phyloP scores from a whole-genome alignment of 1,140 invertebrate species.

The Berghia stephanieae region DNA sequence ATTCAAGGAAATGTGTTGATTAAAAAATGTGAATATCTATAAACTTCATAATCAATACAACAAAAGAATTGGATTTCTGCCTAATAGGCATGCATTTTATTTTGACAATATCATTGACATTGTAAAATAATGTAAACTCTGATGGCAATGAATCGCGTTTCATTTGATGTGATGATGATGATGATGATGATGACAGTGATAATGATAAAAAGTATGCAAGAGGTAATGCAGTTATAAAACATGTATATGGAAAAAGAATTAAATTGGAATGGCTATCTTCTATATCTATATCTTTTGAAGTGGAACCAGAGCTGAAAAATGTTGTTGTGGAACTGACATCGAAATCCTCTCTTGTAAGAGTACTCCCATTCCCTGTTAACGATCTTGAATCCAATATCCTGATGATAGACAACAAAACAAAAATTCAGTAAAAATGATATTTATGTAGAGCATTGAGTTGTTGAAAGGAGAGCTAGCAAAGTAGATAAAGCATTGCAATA shows the following conservation, averaged over 20 bases:
- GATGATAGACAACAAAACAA: conserved; percentile 36
- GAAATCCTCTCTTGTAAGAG: conserved; percentile 96
- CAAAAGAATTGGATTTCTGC: no score
- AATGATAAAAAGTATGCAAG: neutral
- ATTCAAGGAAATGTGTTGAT: no score
- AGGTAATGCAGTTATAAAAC: neutral
- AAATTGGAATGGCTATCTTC: conserved; percentile 73
- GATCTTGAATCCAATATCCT: conserved; percentile 99
- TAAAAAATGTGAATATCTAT: no score
- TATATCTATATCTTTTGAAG: conserved; percentile 96
- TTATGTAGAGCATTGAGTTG: no score
- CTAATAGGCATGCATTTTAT: no score
- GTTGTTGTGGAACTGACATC: conserved; percentile 99
- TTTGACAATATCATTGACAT: neutral
- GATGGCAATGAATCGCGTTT: neutral
- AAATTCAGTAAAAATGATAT: neutral
- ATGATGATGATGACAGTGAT: neutral
- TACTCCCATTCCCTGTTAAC: conserved; percentile 99
- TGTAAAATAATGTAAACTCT: neutral
- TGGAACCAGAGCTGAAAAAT: conserved; percentile 99
- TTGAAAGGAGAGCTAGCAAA: no score
- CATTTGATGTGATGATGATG: no score
- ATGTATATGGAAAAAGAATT: conserved; percentile 22
- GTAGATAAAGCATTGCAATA: no score
- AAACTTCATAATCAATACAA: no score